Evolutionary conservation across 2,797 vertebrate genomes (phyloP).

Genomic region (Crenuchus spilurus): DNA sequence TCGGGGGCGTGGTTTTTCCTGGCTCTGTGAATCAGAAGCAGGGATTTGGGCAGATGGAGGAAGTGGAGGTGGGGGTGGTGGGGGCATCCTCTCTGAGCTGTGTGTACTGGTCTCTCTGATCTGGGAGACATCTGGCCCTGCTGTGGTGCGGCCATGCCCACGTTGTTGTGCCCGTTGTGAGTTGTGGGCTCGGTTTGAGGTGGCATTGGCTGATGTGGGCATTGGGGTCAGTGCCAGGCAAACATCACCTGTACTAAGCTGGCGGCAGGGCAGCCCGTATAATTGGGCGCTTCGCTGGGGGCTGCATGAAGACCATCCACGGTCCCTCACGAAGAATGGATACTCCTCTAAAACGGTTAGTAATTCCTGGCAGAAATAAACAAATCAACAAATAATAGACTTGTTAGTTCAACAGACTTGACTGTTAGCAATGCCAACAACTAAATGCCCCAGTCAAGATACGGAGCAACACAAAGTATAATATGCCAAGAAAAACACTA

Average conservation of each 20-base stretch:
- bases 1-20: slow-evolving; percentile 65
- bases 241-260: slow-evolving; percentile 77
- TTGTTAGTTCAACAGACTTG: not conserved
- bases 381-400: slow-evolving; percentile 2
- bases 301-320: slow-evolving; percentile 83
- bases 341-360: slow-evolving; percentile 84
- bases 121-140: slow-evolving; percentile 17
- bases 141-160: slow-evolving; percentile 52
- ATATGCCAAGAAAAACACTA: not conserved
- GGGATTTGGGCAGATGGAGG: slow-evolving; percentile 47
- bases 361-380: slow-evolving; percentile 73
- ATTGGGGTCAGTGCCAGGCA: slow-evolving; percentile 80
- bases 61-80: slow-evolving; percentile 61
- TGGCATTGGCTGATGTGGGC: slow-evolving; percentile 1
- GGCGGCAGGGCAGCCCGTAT: slow-evolving; percentile 78
- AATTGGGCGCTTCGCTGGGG: slow-evolving; percentile 78
- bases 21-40: slow-evolving; percentile 47
- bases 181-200: slow-evolving; percentile 38
- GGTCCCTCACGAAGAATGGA: slow-evolving; percentile 81
- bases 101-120: slow-evolving; percentile 59
- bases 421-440: not conserved
- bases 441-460: not conserved
- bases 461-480: not conserved
- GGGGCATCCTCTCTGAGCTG: slow-evolving; percentile 72
- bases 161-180: slow-evolving; percentile 19